A percentile compares a stretch with the other conserved stretches of the same genome.
phyloP scores from a whole-genome alignment of 1,140 invertebrate species.

The Sitobion miscanthi region DNA sequence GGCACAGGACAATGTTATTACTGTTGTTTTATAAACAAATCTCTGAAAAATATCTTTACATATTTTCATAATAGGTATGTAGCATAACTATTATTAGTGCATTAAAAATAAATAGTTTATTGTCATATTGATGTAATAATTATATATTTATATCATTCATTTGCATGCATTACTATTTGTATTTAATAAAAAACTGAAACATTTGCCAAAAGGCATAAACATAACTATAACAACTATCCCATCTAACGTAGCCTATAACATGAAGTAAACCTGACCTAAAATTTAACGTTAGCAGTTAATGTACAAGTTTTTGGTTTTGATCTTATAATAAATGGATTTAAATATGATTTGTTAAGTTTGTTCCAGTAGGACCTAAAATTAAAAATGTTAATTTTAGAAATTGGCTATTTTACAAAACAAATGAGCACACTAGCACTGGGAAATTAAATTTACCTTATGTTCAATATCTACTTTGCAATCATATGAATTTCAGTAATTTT shows the following conservation, averaged over 20 bases:
- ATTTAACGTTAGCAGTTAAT: not conserved
- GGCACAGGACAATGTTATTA: not conserved
- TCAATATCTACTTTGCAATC: not conserved
- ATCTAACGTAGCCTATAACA: not conserved
- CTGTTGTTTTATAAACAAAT: not conserved
- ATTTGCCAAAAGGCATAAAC: not conserved
- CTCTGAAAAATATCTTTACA: not conserved
- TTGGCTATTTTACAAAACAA: conserved; percentile 9
- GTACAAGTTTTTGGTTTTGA: not conserved
- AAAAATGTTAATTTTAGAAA: conserved; percentile 14
- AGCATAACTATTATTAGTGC: not conserved
- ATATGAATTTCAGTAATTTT: not conserved
- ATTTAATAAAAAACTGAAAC: not conserved
- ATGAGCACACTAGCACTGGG: not conserved
- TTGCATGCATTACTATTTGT: not conserved
- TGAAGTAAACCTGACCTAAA: not conserved
- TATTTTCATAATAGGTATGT: not conserved
- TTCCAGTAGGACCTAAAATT: conserved; percentile 8
- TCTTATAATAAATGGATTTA: not conserved
- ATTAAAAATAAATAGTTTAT: not conserved
- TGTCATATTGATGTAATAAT: not conserved
- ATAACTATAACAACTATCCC: not conserved
- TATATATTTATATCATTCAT: not conserved
- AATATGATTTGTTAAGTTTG: not conserved
- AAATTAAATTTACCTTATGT: conserved; percentile 1